These are phyloP conservation scores for Wiebesia pumilae DNA, from an alignment of 1,140 invertebrate genomes.

Conservation along the genomic window DNA sequence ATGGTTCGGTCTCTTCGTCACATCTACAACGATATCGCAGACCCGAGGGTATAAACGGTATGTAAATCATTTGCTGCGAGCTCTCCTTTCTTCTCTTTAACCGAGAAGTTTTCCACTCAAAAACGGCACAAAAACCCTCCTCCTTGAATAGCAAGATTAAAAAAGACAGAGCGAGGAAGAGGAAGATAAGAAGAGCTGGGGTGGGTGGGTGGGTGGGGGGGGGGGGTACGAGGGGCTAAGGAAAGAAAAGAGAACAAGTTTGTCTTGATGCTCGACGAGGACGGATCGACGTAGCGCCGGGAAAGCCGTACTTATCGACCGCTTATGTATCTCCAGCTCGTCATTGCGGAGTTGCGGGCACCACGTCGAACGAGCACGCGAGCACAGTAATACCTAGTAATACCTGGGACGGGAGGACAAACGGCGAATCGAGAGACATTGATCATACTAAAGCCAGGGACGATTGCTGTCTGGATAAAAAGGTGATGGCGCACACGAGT, in stretches of 20 bases:
- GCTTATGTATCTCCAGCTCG: background rate
- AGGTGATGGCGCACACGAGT: background rate
- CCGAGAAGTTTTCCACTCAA: background rate
- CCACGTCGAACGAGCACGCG: no score
- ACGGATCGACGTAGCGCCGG: background rate
- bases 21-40: background rate
- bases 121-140: background rate
- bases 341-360: background rate
- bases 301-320: slow-evolving; percentile 1
- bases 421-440: background rate
- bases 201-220: no score
- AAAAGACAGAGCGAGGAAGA: background rate
- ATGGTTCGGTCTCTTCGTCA: background rate
- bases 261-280: background rate
- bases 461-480: slow-evolving; percentile 3
- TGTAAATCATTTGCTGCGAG: slow-evolving; percentile 33
- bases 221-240: no score
- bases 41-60: background rate
- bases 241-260: background rate
- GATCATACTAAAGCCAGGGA: background rate
- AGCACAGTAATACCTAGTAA: slow-evolving; percentile 1
- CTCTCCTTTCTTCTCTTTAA: background rate
- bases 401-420: background rate
- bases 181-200: no score
- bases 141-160: background rate